Evolutionary conservation across 2,888 invertebrate species (phyloP).

Genomic region (Monoplex corrugatus): DNA sequence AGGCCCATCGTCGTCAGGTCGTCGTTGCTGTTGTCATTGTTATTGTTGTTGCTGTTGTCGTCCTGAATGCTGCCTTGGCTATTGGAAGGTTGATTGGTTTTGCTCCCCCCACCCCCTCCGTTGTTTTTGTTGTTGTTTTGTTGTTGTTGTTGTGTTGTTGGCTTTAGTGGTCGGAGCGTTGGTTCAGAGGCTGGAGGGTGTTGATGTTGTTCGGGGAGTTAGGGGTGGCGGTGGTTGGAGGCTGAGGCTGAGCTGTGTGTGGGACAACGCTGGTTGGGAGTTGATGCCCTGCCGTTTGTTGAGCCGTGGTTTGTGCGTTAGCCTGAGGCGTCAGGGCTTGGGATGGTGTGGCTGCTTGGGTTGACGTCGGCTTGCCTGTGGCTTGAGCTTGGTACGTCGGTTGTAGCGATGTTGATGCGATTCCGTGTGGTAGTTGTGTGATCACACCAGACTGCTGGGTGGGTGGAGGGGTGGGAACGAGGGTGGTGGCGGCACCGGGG

Average conservation of each 20-base stretch:
- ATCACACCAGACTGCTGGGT: no score
- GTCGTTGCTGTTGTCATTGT: conserved; percentile 26
- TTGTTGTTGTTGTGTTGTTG: not conserved
- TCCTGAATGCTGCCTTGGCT: not conserved
- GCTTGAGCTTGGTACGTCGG: no score
- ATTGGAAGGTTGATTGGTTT: not conserved
- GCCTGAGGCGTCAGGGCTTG: not conserved
- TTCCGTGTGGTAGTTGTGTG: no score
- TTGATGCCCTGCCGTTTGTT: not conserved
- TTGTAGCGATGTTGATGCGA: no score
- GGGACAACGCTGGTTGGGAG: not conserved
- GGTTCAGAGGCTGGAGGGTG: not conserved
- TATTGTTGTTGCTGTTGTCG: conserved; percentile 30
- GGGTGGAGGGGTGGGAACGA: not conserved
- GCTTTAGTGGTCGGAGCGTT: not conserved
- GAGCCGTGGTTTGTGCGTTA: not conserved
- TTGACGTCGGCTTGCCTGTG: not conserved
- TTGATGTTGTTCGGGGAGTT: no score
- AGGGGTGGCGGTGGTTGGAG: no score
- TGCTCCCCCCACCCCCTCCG: not conserved
- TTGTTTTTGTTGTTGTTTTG: no score
- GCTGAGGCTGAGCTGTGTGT: not conserved
- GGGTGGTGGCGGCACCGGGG: not conserved
- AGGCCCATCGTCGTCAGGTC: conserved; percentile 48
- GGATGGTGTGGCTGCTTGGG: not conserved